These are phyloP conservation scores for Eptesicus fuscus DNA, from an alignment of 2,113 vertebrate genomes.

Conservation along the genomic window DNA sequence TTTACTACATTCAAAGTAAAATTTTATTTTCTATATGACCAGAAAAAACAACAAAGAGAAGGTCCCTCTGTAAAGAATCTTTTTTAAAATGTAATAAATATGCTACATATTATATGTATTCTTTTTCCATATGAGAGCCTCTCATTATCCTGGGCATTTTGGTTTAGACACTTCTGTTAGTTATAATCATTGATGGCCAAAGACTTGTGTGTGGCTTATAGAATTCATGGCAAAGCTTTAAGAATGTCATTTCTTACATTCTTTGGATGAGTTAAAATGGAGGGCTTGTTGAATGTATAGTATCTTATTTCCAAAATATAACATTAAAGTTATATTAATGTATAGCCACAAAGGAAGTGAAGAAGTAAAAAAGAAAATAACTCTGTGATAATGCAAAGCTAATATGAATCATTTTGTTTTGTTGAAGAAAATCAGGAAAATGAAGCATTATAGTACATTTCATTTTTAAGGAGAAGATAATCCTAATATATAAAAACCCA, in stretches of 20 bases:
- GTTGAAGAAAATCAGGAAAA: neutral
- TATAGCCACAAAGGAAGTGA: neutral
- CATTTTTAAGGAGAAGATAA: neutral
- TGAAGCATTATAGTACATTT: neutral
- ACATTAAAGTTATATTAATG: conserved; percentile 26
- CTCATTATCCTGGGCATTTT: neutral
- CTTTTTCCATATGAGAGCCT: neutral
- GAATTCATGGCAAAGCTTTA: neutral
- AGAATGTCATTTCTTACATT: conserved; percentile 1
- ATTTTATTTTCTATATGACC: neutral
- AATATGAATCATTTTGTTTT: conserved; percentile 27
- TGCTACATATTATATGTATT: neutral
- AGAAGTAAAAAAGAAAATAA: conserved; percentile 19
- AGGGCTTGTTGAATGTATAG: neutral
- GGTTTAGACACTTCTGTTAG: neutral
- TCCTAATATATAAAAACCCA: too few relatives aligned
- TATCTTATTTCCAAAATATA: conserved; percentile 5
- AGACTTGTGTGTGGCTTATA: neutral
- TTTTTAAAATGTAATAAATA: neutral
- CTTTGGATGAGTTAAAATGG: neutral
- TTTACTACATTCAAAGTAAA: neutral
- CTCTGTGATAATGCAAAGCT: conserved; percentile 13
- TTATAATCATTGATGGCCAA: neutral
- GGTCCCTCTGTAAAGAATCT: neutral
- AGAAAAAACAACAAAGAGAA: neutral